phyloP scores from a whole-genome alignment of 2,888 invertebrate species.

The Meteorus cinctellus region DNA sequence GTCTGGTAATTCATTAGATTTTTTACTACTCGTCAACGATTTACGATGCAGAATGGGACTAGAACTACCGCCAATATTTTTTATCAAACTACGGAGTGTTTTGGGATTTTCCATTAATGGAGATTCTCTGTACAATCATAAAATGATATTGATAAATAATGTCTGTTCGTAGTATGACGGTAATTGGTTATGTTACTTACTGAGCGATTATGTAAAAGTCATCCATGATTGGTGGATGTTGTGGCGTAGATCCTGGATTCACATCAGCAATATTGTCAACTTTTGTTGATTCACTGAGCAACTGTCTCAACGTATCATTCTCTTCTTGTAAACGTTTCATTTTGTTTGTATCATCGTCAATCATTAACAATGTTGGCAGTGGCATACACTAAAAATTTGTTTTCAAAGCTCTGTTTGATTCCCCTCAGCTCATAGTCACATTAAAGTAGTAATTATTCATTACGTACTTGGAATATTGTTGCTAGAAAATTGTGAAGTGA shows the following conservation, averaged over 20 bases:
- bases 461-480: conserved; percentile 83
- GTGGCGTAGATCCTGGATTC: conserved; percentile 79
- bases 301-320: conserved; percentile 81
- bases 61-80: conserved; percentile 86
- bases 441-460: conserved; percentile 26
- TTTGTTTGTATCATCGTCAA: conserved; percentile 88
- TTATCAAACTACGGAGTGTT: conserved; percentile 84
- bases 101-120: conserved; percentile 76
- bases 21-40: conserved; percentile 61
- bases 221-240: conserved; percentile 88
- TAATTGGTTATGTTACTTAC: conserved; percentile 72
- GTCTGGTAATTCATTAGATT: conserved; percentile 60
- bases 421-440: conserved; percentile 20
- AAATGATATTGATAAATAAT: conserved; percentile 41
- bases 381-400: conserved; percentile 83
- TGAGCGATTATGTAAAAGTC: conserved; percentile 94
- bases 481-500: conserved; percentile 95
- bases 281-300: conserved; percentile 75
- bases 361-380: conserved; percentile 87
- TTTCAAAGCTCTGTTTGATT: background rate
- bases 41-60: conserved; percentile 88
- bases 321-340: conserved; percentile 90
- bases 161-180: background rate
- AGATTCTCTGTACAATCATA: conserved; percentile 71
- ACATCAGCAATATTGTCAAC: conserved; percentile 77